Percentiles rank a stretch among this genome's conserved stretches.
phyloP scores from a whole-genome alignment of 2,888 invertebrate species.

The Phytoseiulus persimilis region DNA sequence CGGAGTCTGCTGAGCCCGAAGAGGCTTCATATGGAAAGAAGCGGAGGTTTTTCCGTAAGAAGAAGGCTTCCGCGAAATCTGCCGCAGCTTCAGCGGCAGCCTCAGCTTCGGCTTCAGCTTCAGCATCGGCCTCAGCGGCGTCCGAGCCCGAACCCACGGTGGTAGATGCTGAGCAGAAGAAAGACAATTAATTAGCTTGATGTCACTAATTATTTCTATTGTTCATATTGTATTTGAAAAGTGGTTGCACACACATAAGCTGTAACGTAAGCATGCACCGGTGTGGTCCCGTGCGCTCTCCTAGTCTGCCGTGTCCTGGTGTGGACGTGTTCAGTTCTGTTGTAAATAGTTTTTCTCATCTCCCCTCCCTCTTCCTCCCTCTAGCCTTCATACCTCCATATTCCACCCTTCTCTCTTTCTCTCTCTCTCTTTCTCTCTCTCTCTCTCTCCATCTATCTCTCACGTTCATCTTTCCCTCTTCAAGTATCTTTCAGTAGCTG shows the following conservation, averaged over 20 bases:
- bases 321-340: neutral
- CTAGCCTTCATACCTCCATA: neutral
- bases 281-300: neutral
- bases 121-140: neutral
- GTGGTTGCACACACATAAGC: neutral
- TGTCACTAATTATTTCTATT: neutral
- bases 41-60: neutral
- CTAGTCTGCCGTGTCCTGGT: neutral
- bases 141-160: constrained; percentile 26
- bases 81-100: neutral
- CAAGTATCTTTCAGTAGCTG: no score
- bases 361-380: neutral
- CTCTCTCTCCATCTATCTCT: no score
- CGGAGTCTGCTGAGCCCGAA: constrained; percentile 21
- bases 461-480: no score
- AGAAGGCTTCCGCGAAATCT: constrained; percentile 17
- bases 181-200: neutral
- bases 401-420: no score
- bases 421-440: no score
- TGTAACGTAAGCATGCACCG: neutral
- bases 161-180: constrained; percentile 6
- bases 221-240: neutral
- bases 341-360: neutral
- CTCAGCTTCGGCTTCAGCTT: neutral
- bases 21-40: constrained; percentile 17